Conservation (phyloP, 1,140 invertebrate species). For the Cotesia typhae region DNA sequence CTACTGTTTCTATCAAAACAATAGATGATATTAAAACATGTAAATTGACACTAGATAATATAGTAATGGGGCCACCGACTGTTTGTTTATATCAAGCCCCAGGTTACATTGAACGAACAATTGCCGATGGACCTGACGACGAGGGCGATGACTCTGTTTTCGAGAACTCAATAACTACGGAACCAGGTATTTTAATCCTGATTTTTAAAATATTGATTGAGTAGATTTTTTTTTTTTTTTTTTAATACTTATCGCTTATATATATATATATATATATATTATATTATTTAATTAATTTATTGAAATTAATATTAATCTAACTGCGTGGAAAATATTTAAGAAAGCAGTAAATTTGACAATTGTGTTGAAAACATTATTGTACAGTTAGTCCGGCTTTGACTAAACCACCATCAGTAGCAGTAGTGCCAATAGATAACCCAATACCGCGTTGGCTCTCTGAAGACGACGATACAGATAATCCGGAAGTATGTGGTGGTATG, state of each 20-base stretch:
- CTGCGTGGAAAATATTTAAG: too few species aligned
- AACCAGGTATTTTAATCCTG: slow-evolving; percentile 29
- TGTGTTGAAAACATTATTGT: slow-evolving; percentile 8
- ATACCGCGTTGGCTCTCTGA: slow-evolving; percentile 59
- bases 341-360: neutral
- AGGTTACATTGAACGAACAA: slow-evolving; percentile 55
- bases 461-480: slow-evolving; percentile 57
- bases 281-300: too few species aligned
- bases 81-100: slow-evolving; percentile 44
- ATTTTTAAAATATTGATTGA: too few species aligned
- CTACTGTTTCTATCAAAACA: neutral
- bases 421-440: slow-evolving; percentile 45
- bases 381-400: neutral
- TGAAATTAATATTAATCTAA: too few species aligned
- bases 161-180: slow-evolving; percentile 45
- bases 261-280: too few species aligned
- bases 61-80: slow-evolving; percentile 13
- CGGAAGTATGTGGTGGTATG: slow-evolving; percentile 63
- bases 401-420: slow-evolving; percentile 1
- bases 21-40: slow-evolving; percentile 2
- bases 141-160: slow-evolving; percentile 63
- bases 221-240: too few species aligned
- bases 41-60: neutral
- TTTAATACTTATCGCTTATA: too few species aligned
- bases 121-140: slow-evolving; percentile 55